Conservation (phyloP, 2,113 vertebrate genomes). For the Anas platyrhynchos region DNA sequence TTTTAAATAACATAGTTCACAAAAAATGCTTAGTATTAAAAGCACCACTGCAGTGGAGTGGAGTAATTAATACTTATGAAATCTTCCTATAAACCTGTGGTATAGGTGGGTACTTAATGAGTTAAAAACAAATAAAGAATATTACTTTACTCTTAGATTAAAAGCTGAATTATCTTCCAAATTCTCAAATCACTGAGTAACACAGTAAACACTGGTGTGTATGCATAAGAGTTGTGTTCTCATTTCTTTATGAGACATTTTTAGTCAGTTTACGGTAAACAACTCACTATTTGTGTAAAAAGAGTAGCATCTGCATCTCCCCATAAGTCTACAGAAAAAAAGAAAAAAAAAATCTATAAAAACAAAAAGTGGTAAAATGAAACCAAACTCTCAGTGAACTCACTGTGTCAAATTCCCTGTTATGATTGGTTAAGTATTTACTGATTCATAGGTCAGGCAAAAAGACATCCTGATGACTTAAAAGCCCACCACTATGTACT, state of each 20-base stretch:
- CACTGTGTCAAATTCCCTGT: neutral
- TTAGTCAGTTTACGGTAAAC: neutral
- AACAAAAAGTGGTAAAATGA: neutral
- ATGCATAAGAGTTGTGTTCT: neutral
- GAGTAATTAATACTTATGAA: neutral
- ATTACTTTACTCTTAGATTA: neutral
- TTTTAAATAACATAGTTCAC: neutral
- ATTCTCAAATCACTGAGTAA: neutral
- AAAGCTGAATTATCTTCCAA: neutral
- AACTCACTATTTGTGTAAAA: fast-evolving
- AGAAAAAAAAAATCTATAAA: neutral
- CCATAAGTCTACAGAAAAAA: neutral
- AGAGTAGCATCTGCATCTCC: neutral
- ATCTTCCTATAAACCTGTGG: neutral
- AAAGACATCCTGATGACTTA: neutral
- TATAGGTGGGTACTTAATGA: neutral
- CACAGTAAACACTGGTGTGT: neutral
- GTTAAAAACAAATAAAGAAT: neutral
- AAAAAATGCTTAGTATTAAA: neutral
- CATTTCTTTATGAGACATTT: neutral
- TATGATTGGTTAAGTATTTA: neutral
- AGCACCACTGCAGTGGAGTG: neutral
- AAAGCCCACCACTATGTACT: neutral
- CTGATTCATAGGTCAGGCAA: neutral
- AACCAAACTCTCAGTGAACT: neutral